Base-by-base conservation (phyloP, 2,797 vertebrate species). In the Microcaecilia unicolor region DNA sequence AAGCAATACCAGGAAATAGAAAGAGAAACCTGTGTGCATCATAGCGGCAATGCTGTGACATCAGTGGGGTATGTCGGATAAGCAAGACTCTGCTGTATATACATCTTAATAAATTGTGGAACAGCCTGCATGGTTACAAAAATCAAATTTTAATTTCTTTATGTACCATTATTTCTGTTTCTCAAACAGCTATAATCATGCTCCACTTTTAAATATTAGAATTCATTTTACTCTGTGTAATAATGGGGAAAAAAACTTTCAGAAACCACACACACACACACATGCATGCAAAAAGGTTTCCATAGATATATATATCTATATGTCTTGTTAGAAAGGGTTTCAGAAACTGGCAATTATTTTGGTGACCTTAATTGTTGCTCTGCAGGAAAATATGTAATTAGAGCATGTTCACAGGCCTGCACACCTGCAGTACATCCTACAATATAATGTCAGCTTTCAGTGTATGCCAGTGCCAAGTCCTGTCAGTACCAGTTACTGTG, bases 381-480 rank as follows among this genome's bases (percentile, higher is more conserved):
- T 66, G 83, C 80, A 83, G 85, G 84, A 90, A 90, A 92, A 91
- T 85, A 88, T 90, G 89, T 95, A 93, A 97, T 96, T 98, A 95
- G 85, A 78, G 71, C 78, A 67, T 83, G 83, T 92, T 91, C 74
- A 57, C 81, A 81, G 84, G 80, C 87, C 87, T 81, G 88, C 83
- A 88, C 95, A 98, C 95, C 95, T 98, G 95, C 91, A 93, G 86
- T 83, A 86, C 89, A 86, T 89, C 89, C 74, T 81, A 78, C 70
- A 77, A 81, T 84, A 86, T 88, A 91, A 91, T 90, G 89, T 90
- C 87, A 86, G 90, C 88, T 89, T 88, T 85, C 89, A 89, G 85
- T 79, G 75, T 76, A 73, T 64, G 64, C 63, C 68, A 65, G 81
- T 87, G 92, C 90, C 93, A 93, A 86, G 84, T 87, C 80, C 86